Evolutionary conservation across 2,113 vertebrate genomes (phyloP).

Genomic region (Thalassarche chlororhynchos): DNA sequence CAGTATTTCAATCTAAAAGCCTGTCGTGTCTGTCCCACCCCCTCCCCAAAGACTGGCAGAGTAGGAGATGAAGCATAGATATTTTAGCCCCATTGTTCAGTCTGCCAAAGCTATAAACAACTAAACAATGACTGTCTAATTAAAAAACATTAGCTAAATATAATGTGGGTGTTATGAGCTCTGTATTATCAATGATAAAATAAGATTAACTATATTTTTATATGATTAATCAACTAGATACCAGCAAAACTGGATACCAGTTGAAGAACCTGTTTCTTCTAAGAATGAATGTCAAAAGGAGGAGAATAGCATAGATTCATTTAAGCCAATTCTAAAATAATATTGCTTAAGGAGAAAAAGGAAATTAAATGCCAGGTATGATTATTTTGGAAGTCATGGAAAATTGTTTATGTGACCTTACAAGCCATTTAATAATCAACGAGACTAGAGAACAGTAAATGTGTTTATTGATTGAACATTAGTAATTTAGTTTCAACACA

Average conservation of each 20-base stretch:
- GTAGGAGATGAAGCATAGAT: not conserved
- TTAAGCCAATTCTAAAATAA: not conserved
- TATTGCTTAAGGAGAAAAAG: not conserved
- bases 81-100: not conserved
- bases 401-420: conserved; percentile 24
- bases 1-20: not conserved
- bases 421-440: not conserved
- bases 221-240: not conserved
- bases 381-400: conserved; percentile 16
- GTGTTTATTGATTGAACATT: not conserved
- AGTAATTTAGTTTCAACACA: conserved; percentile 19
- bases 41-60: not conserved
- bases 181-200: not conserved
- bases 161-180: not conserved
- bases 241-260: not conserved
- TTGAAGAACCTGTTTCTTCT: not conserved
- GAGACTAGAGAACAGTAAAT: not conserved
- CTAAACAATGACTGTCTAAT: not conserved
- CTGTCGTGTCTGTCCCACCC: not conserved
- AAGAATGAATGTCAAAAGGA: not conserved
- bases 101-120: not conserved
- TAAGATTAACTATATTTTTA: not conserved
- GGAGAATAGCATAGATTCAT: not conserved
- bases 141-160: not conserved
- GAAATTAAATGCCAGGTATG: conserved; percentile 1